Percentiles rank a stretch among this genome's conserved stretches.
These are phyloP conservation scores for Anticlea derivata DNA, from an alignment of 2,888 invertebrate species.

Conservation along the genomic window DNA sequence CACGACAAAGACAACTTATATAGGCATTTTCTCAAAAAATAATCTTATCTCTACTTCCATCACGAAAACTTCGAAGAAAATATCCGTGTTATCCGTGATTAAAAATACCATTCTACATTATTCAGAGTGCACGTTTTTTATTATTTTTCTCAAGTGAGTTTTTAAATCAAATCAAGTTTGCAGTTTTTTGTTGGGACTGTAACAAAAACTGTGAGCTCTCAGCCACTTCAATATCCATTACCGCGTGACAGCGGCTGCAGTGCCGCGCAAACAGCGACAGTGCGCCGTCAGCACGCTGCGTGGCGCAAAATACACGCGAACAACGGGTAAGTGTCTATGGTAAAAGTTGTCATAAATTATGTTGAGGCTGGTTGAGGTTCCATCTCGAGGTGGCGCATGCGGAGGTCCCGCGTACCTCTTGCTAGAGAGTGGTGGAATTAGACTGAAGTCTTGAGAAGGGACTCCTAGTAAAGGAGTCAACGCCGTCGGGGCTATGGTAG, in stretches of 20 bases:
- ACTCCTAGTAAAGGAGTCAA: too few relatives aligned
- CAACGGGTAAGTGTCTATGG: too few relatives aligned
- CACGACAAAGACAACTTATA: not conserved
- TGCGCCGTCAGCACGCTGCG: conserved; percentile 29
- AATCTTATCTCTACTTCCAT: too few relatives aligned
- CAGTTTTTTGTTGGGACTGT: conserved; percentile 33
- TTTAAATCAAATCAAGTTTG: conserved; percentile 13
- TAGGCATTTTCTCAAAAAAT: too few relatives aligned
- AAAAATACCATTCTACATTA: conserved; percentile 2
- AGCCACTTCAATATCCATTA: conserved; percentile 70
- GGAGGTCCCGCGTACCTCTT: too few relatives aligned
- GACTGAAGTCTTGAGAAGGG: too few relatives aligned
- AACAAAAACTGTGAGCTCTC: conserved; percentile 47
- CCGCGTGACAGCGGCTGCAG: conserved; percentile 59
- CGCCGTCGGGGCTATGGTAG: too few relatives aligned
- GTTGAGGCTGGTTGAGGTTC: too few relatives aligned
- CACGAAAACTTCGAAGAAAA: too few relatives aligned
- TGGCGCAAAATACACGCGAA: conserved; percentile 14
- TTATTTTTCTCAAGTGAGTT: not conserved
- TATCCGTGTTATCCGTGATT: conserved; percentile 12
- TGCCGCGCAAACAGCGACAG: conserved; percentile 68
- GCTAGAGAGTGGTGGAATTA: too few relatives aligned
- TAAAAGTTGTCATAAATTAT: too few relatives aligned
- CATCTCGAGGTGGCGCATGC: too few relatives aligned
- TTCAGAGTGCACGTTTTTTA: conserved; percentile 1